Evolutionary conservation across 2,888 invertebrate species (phyloP), one percentile per base, ranked within the genome.

Genomic region (Oegoconia quadripuncta): DNA sequence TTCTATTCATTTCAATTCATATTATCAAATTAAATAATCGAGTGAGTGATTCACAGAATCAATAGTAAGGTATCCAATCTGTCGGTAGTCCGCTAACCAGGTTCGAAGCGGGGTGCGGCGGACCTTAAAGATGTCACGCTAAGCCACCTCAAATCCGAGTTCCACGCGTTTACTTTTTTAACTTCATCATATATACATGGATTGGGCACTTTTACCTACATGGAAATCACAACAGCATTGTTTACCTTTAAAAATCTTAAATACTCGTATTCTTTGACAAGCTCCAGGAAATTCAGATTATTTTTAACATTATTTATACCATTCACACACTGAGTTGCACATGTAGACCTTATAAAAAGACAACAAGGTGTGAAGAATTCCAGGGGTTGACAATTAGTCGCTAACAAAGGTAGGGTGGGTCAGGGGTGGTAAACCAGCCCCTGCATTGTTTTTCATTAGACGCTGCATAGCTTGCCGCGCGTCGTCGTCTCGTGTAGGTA

Each of bases 121-220:
- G 68, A 47, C 58, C 65, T 55, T 4, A 26, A 34, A 18, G 8
- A 47, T 62, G 68, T 54, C 65, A 77, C 73, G 65, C 68, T 74
- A n/a, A n/a, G 75, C 74, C 78, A 73, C 75, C 72, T 74, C 68
- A 68, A 53, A 74, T 72, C 64, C 74, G 72, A 78, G 80, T 81
- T 80, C 73, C 63, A 65, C 68, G 76, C 82, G 79, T 81, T 84
- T 83, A 79, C 84, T 81, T 84, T 86, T 84, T 84, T 84, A 83
- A 84, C 84, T 84, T 80, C 71, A 58, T 72, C 65, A 64, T 64
- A 61, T 44, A 50, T 50, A 44, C 33, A 48, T 54, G 42, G 57
- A 48, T 25, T n/a, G n/a, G 25, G 25, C 5, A n/a, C 12, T 25
- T 5, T 11, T 25, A 11, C 12, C n/a, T n/a, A n/a, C n/a, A n/a